Evolutionary conservation across 2,888 invertebrate genomes (phyloP), one percentile per base, ranked within the genome.

Genomic region (Eilema sororculum): DNA sequence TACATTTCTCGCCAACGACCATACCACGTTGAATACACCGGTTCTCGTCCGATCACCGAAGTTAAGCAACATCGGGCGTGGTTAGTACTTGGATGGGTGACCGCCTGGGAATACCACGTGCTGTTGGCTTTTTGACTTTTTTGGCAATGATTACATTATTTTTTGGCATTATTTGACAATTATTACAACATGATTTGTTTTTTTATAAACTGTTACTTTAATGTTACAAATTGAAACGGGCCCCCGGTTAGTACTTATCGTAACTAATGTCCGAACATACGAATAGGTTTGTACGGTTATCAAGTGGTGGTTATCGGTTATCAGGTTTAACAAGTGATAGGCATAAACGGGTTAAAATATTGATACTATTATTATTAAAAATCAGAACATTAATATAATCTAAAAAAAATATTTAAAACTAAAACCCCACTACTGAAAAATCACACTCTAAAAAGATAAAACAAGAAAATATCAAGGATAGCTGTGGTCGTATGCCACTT

Each of bases 11-110:
- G 85, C 84, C 84, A 85, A 85, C 86, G 90, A 89, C 89, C 91
- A 91, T 90, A 91, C 91, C 86, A 91, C 86, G 90, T 90, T 92
- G 91, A 91, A 90, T 77, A 90, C 90, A 91, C 91, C 91, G 91
- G 90, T 91, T 91, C 91, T 91, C 91, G 91, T 92, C 92, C 91
- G 92, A 93, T 92, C 92, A 93, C 92, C 91, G 92, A 91, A 91
- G 90, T 91, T 90, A 92, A 91, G 90, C 92, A 91, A 90, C 90
- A 87, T 92, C 89, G 91, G 91, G 91, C 91, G 91, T 84, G 89
- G 90, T 92, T 90, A 92, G 91, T 92, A 92, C 91, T 91, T 92
- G 75, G 89, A 90, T 92, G 91, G 91, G 90, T 92, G 91, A 92
- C 92, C 90, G 90, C 90, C 89, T 91, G 90, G 91, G 90, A 91